Base-by-base conservation (phyloP, 1,140 invertebrate genomes). In the Zeugodacus cucurbitae region DNA sequence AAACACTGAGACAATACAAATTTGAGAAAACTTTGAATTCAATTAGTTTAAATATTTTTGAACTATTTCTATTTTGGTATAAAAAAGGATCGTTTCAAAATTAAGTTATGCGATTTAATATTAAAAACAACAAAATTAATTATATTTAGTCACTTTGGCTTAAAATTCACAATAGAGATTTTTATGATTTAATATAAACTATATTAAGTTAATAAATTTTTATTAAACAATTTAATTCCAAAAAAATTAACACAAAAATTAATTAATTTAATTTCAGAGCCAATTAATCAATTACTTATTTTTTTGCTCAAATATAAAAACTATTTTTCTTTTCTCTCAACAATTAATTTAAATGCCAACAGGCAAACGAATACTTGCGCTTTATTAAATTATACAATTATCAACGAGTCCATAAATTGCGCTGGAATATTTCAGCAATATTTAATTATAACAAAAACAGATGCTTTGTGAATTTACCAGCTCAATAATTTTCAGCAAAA, bases 381-480 rank as follows among this genome's bases (percentile, higher is more conserved):
- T 62, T 62, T 67, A 34, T 67, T 67, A 14, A 67, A 32, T 67
- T 67, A 67, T 67, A 34, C 20, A 62, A 62, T 67, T 32, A 8
- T 67, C 67, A 26, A n/a, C 67, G 41, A 7, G 20, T 20, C 67
- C 67, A 74, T 74, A 41, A 74, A 74, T 37, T 67, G 64, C 37
- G 22, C 74, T 10, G 44, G 6, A 82, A 26, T 29, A 48, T 48
- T 82, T 48, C 11, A 48, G 11, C 41, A 3, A 29, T 74, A 22
- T 37, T 82, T 48, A 82, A 29, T 74, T 29, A 48, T 82, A 54
- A 37, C 2, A 10, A 26, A 32, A 82, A 82, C 41, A 82, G n/a
- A 54, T 82, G 41, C 11, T 0, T 82, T 82, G 34, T 96, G 93
- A 64, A 94, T 92, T 93, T 74, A 93, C 92, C 92, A 93, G 88